These are phyloP conservation scores for Caenorhabditis brenneri DNA, from an alignment of 1,140 invertebrate species.

Conservation along the genomic window DNA sequence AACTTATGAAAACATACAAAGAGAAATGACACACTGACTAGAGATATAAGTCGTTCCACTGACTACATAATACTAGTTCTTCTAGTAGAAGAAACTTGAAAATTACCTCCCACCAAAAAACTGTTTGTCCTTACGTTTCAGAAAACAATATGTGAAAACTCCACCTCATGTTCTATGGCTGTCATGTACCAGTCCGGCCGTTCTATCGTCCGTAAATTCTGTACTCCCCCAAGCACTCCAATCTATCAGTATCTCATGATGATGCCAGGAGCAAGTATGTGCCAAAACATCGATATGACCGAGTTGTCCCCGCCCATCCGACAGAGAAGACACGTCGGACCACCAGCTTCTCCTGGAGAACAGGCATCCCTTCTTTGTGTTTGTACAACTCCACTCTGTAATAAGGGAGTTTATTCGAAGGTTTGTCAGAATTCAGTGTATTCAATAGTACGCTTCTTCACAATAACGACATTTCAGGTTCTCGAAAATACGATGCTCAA, in stretches of 20 bases:
- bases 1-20: no score
- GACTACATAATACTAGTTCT: no score
- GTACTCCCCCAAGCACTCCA: not conserved
- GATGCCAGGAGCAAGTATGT: constrained; percentile 33
- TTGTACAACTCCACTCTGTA: constrained; percentile 8
- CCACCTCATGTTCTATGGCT: constrained; percentile 11
- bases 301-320: constrained; percentile 3
- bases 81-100: no score
- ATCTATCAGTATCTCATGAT: constrained; percentile 35
- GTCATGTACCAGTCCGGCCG: not conserved
- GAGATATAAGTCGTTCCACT: no score
- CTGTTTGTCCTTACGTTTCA: not conserved
- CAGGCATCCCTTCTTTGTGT: constrained; percentile 4
- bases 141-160: constrained; percentile 33
- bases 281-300: not conserved
- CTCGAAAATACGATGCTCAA: constrained; percentile 14
- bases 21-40: no score
- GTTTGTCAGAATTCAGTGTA: not conserved
- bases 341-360: not conserved
- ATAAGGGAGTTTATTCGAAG: constrained; percentile 29
- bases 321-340: not conserved
- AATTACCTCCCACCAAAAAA: not conserved
- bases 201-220: constrained; percentile 10
- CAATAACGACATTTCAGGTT: not conserved
- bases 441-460: no score